A percentile compares a stretch with the other conserved stretches of the same genome.
Evolutionary conservation across 2,888 invertebrate species (phyloP).

Genomic region (Meteorus colon): DNA sequence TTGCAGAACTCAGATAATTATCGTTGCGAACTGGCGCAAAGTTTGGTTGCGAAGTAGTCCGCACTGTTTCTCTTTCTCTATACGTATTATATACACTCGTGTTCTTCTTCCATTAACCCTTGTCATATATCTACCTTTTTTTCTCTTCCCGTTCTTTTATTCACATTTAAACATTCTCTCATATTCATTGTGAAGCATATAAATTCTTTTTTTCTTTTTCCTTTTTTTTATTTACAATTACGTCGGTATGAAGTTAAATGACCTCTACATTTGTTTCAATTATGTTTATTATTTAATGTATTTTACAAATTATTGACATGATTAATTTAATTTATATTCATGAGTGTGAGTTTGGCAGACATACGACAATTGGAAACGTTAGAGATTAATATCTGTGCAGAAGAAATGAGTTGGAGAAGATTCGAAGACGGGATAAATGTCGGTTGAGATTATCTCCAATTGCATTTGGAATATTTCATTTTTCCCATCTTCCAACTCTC

Average conservation of each 20-base stretch:
- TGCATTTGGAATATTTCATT: no score
- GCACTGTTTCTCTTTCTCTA: slow-evolving; percentile 21
- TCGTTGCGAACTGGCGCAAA: slow-evolving; percentile 63
- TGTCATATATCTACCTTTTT: slow-evolving; percentile 16
- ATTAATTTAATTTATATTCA: no score
- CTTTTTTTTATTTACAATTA: background rate
- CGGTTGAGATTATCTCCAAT: no score
- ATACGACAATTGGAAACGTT: no score
- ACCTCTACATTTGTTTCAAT: background rate
- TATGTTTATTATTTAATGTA: background rate
- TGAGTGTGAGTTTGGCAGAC: no score
- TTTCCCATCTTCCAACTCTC: no score
- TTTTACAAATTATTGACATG: background rate
- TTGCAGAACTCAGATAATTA: slow-evolving; percentile 67
- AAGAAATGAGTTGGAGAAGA: no score
- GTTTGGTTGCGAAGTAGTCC: slow-evolving; percentile 51
- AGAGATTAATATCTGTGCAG: no score
- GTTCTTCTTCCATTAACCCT: slow-evolving; percentile 2
- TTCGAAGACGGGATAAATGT: no score
- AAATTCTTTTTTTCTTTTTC: background rate
- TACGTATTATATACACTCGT: background rate
- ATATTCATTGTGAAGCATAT: background rate
- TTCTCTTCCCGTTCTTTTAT: slow-evolving; percentile 32
- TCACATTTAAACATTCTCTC: background rate
- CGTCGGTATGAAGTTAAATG: background rate